phyloP scores from a whole-genome alignment of 1,140 invertebrate genomes.

The Eulimnadia texana region DNA sequence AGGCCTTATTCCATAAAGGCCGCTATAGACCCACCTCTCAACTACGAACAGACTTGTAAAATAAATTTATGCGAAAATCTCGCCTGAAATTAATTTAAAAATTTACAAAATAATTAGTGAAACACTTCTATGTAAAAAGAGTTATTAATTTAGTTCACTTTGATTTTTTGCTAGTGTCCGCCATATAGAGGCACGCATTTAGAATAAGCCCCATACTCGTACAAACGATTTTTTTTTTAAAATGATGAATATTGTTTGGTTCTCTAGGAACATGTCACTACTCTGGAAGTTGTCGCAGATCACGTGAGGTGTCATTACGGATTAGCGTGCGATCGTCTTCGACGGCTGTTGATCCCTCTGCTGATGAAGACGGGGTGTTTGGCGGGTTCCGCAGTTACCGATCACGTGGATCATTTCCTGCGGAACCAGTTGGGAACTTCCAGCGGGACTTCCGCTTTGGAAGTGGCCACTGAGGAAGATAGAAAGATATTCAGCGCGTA shows the following conservation, averaged over 20 bases:
- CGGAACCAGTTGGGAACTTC: conserved; percentile 13
- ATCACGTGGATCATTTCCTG: conserved; percentile 62
- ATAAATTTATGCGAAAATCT: too few relatives aligned
- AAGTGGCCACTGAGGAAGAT: conserved; percentile 36
- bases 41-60: too few relatives aligned
- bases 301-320: conserved; percentile 71
- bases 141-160: too few relatives aligned
- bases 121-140: too few relatives aligned
- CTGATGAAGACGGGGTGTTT: conserved; percentile 31
- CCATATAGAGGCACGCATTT: too few relatives aligned
- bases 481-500: conserved; percentile 60
- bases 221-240: too few relatives aligned
- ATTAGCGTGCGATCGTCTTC: conserved; percentile 62
- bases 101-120: too few relatives aligned
- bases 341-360: conserved; percentile 55
- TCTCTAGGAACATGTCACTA: conserved; percentile 38
- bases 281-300: conserved; percentile 46
- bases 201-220: too few relatives aligned
- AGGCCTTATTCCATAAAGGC: conserved; percentile 20
- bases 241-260: conserved; percentile 20
- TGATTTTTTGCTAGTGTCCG: too few relatives aligned
- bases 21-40: too few relatives aligned
- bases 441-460: conserved; percentile 38
- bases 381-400: conserved; percentile 40
- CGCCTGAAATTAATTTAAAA: too few relatives aligned